Percentiles rank a stretch among this genome's conserved stretches.
phyloP scores from a whole-genome alignment of 2,888 invertebrate genomes.

The Cloeon dipterum region DNA sequence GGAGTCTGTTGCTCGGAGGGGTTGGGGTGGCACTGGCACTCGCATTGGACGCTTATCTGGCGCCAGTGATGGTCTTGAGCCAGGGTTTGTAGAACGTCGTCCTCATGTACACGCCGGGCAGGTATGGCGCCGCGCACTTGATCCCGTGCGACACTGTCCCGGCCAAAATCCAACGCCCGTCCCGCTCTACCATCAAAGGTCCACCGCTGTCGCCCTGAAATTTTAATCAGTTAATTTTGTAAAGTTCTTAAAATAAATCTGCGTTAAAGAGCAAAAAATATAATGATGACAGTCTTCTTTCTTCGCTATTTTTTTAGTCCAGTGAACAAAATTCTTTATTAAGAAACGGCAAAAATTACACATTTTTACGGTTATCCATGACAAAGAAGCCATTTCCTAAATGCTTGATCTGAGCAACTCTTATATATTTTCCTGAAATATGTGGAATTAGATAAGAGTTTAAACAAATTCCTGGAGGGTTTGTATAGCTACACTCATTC shows the following conservation, averaged over 20 bases:
- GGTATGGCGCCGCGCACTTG: conserved; percentile 75
- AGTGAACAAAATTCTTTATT: conserved; percentile 1
- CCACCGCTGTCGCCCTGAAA: conserved; percentile 81
- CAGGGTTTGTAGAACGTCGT: conserved; percentile 81
- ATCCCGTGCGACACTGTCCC: conserved; percentile 91
- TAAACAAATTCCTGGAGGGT: no score
- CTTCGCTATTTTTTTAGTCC: conserved; percentile 1
- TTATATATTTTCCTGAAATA: no score
- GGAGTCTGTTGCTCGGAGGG: no score
- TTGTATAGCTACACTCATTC: no score
- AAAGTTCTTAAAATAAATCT: background rate
- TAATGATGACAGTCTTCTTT: no score
- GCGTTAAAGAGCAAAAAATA: background rate
- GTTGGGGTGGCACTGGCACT: background rate
- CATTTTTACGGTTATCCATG: no score
- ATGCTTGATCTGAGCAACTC: no score
- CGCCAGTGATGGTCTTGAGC: conserved; percentile 68
- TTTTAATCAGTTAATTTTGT: no score
- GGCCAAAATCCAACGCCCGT: conserved; percentile 65
- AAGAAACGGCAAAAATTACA: background rate
- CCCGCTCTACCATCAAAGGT: conserved; percentile 58
- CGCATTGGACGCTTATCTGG: conserved; percentile 14
- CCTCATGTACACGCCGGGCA: conserved; percentile 85
- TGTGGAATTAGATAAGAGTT: no score
- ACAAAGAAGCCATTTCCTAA: no score